Conservation (phyloP, 2,113 vertebrate genomes). For the Tichodroma muraria region DNA sequence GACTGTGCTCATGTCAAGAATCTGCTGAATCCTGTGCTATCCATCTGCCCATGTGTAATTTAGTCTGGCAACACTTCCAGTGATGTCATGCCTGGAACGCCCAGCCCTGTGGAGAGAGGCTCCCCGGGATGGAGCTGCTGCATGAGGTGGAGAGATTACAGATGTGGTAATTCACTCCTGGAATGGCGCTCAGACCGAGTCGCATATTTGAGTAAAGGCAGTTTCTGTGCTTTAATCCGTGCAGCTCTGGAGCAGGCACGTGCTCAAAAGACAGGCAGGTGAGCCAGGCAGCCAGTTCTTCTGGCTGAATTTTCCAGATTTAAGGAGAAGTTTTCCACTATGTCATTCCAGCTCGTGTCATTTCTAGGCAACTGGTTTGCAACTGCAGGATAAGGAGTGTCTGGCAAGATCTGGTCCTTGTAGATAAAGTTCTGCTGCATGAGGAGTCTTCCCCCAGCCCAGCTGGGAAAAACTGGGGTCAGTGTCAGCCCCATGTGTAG, state of each 20-base stretch:
- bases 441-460: background rate
- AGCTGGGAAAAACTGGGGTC: background rate
- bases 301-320: background rate
- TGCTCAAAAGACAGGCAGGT: background rate
- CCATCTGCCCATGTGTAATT: conserved; percentile 43
- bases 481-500: background rate
- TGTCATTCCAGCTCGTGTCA: background rate
- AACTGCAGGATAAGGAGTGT: background rate
- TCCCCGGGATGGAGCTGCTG: background rate
- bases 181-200: background rate
- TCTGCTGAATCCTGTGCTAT: conserved; percentile 30
- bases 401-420: background rate
- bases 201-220: background rate
- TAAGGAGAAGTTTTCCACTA: background rate
- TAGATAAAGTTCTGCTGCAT: background rate
- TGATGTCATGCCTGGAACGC: conserved; percentile 55
- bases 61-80: conserved; percentile 27
- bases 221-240: background rate
- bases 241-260: background rate
- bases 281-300: background rate
- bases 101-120: conserved; percentile 9
- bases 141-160: background rate
- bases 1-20: background rate
- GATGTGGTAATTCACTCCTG: conserved; percentile 10
- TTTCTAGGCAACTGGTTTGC: background rate